Conservation (phyloP, 2,113 vertebrate species). For the Myotis davidii region DNA sequence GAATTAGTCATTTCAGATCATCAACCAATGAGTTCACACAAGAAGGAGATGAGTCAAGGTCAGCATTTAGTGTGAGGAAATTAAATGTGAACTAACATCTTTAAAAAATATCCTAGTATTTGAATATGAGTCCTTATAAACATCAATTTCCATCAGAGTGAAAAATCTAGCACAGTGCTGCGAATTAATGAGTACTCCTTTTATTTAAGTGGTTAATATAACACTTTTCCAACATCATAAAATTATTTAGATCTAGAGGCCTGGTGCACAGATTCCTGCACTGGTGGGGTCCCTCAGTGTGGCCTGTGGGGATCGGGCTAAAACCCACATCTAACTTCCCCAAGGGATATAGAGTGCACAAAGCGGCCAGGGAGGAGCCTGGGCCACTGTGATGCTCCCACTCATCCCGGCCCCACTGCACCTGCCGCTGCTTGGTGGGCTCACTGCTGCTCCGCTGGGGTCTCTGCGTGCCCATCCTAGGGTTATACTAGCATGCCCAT, state of each 20-base stretch:
- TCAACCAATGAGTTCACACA: background rate
- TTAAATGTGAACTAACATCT: constrained; percentile 38
- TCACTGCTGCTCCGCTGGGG: no score
- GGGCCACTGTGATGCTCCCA: no score
- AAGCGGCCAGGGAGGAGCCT: no score
- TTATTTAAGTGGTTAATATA: background rate
- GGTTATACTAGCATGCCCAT: no score
- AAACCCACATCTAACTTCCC: no score
- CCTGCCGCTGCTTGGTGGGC: no score
- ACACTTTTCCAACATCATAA: background rate
- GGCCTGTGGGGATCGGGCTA: no score
- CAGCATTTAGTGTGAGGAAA: constrained; percentile 24
- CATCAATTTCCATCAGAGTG: background rate
- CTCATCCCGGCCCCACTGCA: no score
- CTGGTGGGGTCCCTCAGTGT: no score
- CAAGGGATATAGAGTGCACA: no score
- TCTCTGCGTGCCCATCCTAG: no score
- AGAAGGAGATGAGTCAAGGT: background rate
- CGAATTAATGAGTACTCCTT: background rate
- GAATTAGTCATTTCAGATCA: background rate
- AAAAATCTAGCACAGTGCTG: constrained; percentile 23
- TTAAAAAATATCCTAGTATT: background rate
- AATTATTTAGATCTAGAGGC: background rate
- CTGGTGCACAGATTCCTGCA: no score
- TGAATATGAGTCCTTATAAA: background rate